These are phyloP conservation scores for Chrysopa pallens DNA, from an alignment of 1,140 invertebrate genomes.

Conservation along the genomic window DNA sequence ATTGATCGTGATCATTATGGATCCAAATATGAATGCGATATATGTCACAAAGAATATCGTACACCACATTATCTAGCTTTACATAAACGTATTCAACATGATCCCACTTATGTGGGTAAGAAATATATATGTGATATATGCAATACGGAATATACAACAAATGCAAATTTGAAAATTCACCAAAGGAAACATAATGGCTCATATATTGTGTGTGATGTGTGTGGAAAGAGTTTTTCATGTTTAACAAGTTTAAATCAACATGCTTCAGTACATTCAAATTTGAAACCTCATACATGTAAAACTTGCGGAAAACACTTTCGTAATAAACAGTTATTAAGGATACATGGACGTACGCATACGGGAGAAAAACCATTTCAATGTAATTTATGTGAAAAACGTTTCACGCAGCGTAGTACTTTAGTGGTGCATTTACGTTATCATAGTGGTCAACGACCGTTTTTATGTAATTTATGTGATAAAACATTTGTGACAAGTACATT, in stretches of 20 bases:
- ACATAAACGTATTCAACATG: neutral
- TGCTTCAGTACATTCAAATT: conserved; percentile 27
- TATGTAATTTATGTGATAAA: conserved; percentile 6
- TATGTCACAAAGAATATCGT: conserved; percentile 19
- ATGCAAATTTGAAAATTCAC: conserved; percentile 21
- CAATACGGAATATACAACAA: conserved; percentile 1
- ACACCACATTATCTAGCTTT: neutral
- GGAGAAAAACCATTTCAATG: conserved; percentile 34
- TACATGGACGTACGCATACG: conserved; percentile 29
- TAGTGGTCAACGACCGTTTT: conserved; percentile 5
- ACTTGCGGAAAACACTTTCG: conserved; percentile 24
- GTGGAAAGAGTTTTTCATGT: conserved; percentile 22
- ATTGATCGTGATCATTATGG: neutral
- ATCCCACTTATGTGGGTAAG: neutral
- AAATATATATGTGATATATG: neutral
- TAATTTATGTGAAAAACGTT: conserved; percentile 7
- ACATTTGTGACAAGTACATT: neutral
- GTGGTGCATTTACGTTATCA: conserved; percentile 9
- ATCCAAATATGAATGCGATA: neutral
- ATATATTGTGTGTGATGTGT: conserved; percentile 39
- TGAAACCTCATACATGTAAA: conserved; percentile 34
- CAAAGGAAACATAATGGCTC: conserved; percentile 42
- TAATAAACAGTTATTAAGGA: conserved; percentile 3
- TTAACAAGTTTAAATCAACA: conserved; percentile 3
- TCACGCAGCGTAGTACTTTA: conserved; percentile 8